A percentile compares a stretch with the other conserved stretches of the same genome.
phyloP scores from a whole-genome alignment of 2,797 vertebrate genomes.

The Uromys caudimaculatus region DNA sequence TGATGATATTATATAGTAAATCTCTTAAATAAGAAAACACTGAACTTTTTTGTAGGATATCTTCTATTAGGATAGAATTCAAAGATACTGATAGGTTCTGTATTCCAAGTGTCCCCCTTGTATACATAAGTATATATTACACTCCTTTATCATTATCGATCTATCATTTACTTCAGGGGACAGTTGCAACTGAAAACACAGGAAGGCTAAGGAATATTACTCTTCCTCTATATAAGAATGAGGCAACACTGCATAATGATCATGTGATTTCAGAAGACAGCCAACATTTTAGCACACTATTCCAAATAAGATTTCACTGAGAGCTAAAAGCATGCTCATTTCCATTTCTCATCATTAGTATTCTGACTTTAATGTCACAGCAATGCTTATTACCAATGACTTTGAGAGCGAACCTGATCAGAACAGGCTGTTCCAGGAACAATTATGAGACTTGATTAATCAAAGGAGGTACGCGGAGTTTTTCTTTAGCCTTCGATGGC shows the following conservation, averaged over 20 bases:
- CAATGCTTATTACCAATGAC: slow-evolving; percentile 40
- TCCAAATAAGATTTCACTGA: not conserved
- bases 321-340: not conserved
- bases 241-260: not conserved
- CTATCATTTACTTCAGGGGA: not conserved
- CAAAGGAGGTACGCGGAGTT: not conserved
- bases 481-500: not conserved
- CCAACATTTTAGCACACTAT: slow-evolving; percentile 32
- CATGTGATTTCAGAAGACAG: slow-evolving; percentile 17
- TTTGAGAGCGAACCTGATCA: slow-evolving; percentile 58
- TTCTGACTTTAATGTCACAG: slow-evolving; percentile 41
- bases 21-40: not conserved
- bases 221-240: not conserved
- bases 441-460: slow-evolving; percentile 30
- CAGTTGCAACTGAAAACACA: not conserved
- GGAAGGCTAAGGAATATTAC: not conserved
- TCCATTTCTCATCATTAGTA: slow-evolving; percentile 24
- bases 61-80: not conserved
- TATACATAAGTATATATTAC: not conserved
- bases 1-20: not conserved
- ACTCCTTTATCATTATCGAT: not conserved
- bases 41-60: not conserved
- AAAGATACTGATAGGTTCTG: not conserved
- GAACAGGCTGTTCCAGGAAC: not conserved
- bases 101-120: not conserved